Base-by-base conservation (phyloP, 2,797 vertebrate species). In the Melanotaenia trifasciata region DNA sequence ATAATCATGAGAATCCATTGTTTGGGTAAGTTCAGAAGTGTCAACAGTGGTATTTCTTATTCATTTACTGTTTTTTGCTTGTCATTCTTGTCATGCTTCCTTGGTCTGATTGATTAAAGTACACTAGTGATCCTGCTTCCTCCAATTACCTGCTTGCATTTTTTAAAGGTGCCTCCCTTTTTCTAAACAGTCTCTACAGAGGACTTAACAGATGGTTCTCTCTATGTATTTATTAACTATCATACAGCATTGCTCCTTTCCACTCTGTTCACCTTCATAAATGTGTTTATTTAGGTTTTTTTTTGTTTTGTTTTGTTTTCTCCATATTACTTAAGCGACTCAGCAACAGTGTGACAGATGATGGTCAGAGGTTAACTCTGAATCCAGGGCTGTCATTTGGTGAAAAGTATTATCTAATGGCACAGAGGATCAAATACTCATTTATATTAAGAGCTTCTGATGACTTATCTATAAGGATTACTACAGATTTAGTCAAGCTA, bases 331-430 rank as follows among this genome's bases (percentile, higher is more conserved):
- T 13, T 58, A 83, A 85, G 70, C 56, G 58, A 66, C 50, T 81
- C 36, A 61, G 69, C 64, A 73, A 26, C 38, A 47, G 32, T 4
- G 54, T 73, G 24, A 40, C 47, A 40, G 67, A 36, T 26, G 32
- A 30, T 28, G 65, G 74, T 50, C 56, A 24, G 58, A 65, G 58
- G 64, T 66, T 26, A 59, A 51, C 63, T 70, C 58, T 61, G 62
- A 69, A 78, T 73, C 70, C 35, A 50, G 28, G 53, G 63, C 65
- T 1, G 8, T 79, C 64, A 78, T 85, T 74, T 80, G 64, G 76
- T 71, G 43, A 77, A 83, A 71, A 68, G 58, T 83, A 83, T 90
- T 88, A 91, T 88, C 81, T 89, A 86, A 88, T 86, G 59, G 77
- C 64, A 66, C 53, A 65, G 56, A 60, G 79, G 88, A 91, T 91